A percentile compares a stretch with the other conserved stretches of the same genome.
phyloP scores from a whole-genome alignment of 2,888 invertebrate genomes.

The Bombyx huttoni region DNA sequence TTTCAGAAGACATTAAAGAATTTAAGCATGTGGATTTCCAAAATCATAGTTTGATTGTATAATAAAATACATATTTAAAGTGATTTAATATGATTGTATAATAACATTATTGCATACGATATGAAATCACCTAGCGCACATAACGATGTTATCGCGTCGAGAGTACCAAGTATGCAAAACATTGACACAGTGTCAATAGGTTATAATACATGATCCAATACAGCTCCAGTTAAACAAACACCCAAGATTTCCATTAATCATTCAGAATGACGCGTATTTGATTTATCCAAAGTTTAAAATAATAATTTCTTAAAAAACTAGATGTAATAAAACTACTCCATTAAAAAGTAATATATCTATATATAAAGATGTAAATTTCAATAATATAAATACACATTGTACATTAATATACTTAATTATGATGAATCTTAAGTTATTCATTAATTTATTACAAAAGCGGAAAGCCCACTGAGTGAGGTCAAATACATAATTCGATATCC shows the following conservation, averaged over 20 bases:
- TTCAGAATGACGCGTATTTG: background rate
- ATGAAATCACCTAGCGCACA: background rate
- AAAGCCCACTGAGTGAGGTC: background rate
- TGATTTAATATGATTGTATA: background rate
- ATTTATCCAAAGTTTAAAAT: no score
- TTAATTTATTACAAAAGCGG: background rate
- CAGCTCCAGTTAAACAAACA: background rate
- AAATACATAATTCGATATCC: background rate
- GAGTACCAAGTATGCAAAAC: background rate
- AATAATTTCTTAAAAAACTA: no score
- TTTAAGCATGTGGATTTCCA: background rate
- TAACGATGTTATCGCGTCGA: background rate
- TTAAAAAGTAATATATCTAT: background rate
- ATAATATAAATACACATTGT: background rate
- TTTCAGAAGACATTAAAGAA: background rate
- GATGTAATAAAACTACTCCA: background rate
- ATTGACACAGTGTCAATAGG: background rate
- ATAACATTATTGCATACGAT: background rate
- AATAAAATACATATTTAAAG: no score
- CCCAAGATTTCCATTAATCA: background rate
- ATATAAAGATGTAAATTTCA: background rate
- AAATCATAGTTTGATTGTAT: background rate
- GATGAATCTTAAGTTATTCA: background rate
- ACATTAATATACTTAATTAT: background rate
- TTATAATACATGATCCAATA: background rate